Base-by-base conservation (phyloP, 2,113 vertebrate genomes). In the Neolamprologus tretocephalus region DNA sequence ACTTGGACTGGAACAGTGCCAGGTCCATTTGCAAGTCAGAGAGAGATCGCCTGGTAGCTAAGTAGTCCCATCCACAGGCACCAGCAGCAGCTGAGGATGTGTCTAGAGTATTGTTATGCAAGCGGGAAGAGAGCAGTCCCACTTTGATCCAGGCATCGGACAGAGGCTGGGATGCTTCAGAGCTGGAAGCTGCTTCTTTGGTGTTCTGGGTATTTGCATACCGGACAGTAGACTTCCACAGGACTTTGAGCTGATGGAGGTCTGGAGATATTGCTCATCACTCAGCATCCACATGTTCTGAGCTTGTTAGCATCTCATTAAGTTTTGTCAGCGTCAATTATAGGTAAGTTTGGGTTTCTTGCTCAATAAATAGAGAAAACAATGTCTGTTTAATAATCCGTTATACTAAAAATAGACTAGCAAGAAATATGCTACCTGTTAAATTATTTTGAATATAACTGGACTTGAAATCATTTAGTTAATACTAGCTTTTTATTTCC, bases 1-100 rank as follows among this genome's bases (percentile, higher is more conserved):
- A 81, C 63, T 81, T 58, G 35, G 57, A 42, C 87, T 95, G 95
- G 94, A 95, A 47, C 5, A 0, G 47, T 8, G 92, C 94, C 96
- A 95, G 81, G 87, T 94, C 94, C 95, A 95, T 96, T 96, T 96
- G 87, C 68, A 89, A 94, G 86, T 82, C 21, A 83, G 87, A 86
- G 81, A 71, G 85, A 80, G 86, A 75, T 75, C 7, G 49, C 35
- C 57, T 84, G 83, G 63, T 40, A 53, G 88, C 87, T 86, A 89
- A 93, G 93, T 93, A 89, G 92, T 93, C 87, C 85, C 75, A 92
- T 92, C 82, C 89, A 91, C 89, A 89, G 85, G 92, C 92, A 93
- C 73, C 83, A 87, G 87, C 93, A 91, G 90, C 88, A 82, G 85
- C 91, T 87, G 82, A 55, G 84, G 85, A 83, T 87, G 84, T 87